Conservation (phyloP, 2,113 vertebrate genomes). For the Pangasianodon hypophthalmus region DNA sequence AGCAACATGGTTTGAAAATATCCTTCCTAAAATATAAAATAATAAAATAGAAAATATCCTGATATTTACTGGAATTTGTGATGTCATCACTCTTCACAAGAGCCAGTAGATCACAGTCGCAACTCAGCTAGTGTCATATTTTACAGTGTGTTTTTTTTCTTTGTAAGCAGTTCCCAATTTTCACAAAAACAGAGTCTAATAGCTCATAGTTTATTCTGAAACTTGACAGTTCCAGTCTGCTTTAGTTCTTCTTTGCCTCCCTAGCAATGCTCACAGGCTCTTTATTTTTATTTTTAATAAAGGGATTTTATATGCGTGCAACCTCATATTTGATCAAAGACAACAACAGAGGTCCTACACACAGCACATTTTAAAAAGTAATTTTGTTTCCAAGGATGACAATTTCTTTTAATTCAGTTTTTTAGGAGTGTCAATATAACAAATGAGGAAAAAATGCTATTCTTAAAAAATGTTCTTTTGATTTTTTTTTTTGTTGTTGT, state of each 20-base stretch:
- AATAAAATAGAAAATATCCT: neutral
- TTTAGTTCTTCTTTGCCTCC: neutral
- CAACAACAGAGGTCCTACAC: neutral
- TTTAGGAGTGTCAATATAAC: neutral
- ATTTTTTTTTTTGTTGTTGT: neutral
- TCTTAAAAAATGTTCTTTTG: neutral
- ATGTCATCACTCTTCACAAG: neutral
- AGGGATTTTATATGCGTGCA: neutral
- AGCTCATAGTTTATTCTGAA: neutral
- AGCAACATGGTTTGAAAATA: neutral
- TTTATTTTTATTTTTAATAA: neutral
- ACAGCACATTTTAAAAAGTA: neutral
- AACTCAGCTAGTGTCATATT: neutral
- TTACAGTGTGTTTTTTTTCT: neutral
- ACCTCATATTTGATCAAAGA: neutral
- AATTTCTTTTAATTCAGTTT: neutral
- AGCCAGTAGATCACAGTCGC: neutral
- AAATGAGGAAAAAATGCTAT: neutral
- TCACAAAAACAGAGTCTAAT: neutral
- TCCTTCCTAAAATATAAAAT: neutral
- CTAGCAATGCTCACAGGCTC: neutral
- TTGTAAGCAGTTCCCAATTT: neutral
- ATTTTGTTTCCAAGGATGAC: neutral
- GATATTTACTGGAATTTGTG: neutral
- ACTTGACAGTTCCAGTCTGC: neutral